Evolutionary conservation across 2,113 vertebrate species (phyloP).

Genomic region (Grammomys dolichurus): DNA sequence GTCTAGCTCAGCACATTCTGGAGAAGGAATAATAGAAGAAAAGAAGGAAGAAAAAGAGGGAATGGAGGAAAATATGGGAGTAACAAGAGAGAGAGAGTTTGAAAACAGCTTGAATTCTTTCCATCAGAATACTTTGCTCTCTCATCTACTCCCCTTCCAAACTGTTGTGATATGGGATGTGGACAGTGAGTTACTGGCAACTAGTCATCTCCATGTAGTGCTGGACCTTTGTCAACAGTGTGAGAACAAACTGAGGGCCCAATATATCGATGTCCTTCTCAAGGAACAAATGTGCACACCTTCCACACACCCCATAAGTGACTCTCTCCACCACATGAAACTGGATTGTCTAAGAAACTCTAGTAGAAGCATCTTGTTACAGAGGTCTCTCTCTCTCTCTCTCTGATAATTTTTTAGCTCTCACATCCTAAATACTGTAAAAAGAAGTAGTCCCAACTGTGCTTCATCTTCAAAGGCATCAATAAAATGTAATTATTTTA

Average conservation of each 20-base stretch:
- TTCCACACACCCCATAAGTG: neutral
- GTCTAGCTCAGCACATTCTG: neutral
- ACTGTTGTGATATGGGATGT: accelerated
- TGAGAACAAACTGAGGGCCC: neutral
- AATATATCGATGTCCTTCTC: neutral
- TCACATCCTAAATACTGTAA: neutral
- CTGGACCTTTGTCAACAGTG: neutral
- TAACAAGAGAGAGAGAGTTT: too few species aligned
- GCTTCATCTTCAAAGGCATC: neutral
- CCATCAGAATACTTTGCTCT: neutral
- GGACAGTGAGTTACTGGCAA: neutral
- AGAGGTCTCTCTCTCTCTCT: neutral
- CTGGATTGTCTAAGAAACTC: neutral
- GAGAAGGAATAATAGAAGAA: neutral
- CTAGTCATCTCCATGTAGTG: too few species aligned
- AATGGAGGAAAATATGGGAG: neutral
- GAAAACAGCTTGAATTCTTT: neutral
- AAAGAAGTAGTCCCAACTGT: neutral
- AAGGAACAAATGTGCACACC: neutral
- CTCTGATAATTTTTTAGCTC: neutral
- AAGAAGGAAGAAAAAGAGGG: neutral
- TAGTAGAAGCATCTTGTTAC: neutral
- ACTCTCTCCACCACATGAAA: neutral
- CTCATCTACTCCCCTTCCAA: neutral
- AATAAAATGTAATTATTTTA: neutral